Conservation (phyloP, 2,113 vertebrate species). For the Phoenicopterus ruber region DNA sequence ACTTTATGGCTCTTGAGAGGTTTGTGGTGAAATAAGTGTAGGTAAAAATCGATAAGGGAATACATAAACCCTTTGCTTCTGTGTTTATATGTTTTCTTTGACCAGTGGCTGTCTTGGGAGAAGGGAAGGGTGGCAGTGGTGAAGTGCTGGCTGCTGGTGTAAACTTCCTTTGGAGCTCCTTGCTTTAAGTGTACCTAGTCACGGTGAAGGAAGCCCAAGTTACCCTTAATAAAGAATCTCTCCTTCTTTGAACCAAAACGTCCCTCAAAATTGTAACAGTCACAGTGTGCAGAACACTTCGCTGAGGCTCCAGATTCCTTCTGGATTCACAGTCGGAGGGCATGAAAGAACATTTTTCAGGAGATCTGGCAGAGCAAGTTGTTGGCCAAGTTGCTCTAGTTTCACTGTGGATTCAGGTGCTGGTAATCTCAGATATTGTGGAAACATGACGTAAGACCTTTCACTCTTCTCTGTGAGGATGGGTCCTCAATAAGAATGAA, state of each 20-base stretch:
- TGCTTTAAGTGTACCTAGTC: background rate
- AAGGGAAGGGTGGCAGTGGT: background rate
- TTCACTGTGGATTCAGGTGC: background rate
- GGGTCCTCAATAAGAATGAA: background rate
- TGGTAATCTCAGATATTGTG: background rate
- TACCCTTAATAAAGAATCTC: background rate
- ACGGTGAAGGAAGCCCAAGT: background rate
- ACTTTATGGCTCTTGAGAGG: background rate
- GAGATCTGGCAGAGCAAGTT: background rate
- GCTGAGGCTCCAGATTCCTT: background rate
- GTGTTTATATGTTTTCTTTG: background rate
- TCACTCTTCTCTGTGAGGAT: background rate
- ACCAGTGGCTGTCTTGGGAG: background rate
- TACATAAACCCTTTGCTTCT: background rate
- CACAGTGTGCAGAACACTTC: background rate
- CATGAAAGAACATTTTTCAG: background rate
- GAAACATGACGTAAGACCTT: background rate
- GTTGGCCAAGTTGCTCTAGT: background rate
- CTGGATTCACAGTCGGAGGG: background rate
- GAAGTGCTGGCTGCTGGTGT: background rate
- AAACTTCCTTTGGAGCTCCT: background rate
- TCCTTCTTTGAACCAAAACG: background rate
- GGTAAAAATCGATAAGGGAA: background rate
- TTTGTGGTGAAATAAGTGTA: background rate
- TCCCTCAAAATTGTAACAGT: background rate